Percentiles rank a stretch among this genome's conserved stretches.
These are phyloP conservation scores for Diceros bicornis DNA, from an alignment of 2,797 vertebrate genomes.

Conservation along the genomic window DNA sequence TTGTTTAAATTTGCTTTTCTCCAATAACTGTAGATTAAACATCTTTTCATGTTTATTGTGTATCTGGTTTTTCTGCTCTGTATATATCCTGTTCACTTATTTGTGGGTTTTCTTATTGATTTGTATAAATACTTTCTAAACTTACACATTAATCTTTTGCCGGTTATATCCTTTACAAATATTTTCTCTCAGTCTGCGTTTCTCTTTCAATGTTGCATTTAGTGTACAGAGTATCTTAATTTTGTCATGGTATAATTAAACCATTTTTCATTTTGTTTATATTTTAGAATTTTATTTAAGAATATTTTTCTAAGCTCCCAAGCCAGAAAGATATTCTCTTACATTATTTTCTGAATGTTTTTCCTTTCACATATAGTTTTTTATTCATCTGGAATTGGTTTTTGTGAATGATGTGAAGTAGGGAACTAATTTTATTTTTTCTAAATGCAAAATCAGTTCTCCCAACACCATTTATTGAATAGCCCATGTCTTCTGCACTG, in stretches of 20 bases:
- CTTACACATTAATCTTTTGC: not conserved
- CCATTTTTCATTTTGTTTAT: not conserved
- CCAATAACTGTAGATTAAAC: not conserved
- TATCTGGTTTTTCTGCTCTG: not conserved
- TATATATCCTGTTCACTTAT: not conserved
- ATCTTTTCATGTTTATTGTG: not conserved
- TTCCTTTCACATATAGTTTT: not conserved
- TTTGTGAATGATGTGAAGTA: not conserved
- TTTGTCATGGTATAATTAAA: conserved; percentile 2
- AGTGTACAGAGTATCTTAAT: not conserved
- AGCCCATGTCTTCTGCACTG: not conserved
- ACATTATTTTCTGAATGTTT: not conserved
- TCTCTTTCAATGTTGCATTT: not conserved
- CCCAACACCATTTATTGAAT: not conserved
- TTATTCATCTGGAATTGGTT: not conserved
- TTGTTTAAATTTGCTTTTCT: conserved; percentile 51
- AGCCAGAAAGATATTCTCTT: not conserved
- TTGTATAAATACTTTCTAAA: conserved; percentile 17
- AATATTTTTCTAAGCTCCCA: not conserved
- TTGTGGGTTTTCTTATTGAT: not conserved
- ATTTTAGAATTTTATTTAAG: conserved; percentile 28
- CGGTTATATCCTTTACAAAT: not conserved
- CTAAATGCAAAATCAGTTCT: not conserved
- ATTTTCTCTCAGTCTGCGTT: not conserved
- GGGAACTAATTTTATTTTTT: not conserved